phyloP scores from a whole-genome alignment of 2,888 invertebrate genomes.

The Biston stratarius region DNA sequence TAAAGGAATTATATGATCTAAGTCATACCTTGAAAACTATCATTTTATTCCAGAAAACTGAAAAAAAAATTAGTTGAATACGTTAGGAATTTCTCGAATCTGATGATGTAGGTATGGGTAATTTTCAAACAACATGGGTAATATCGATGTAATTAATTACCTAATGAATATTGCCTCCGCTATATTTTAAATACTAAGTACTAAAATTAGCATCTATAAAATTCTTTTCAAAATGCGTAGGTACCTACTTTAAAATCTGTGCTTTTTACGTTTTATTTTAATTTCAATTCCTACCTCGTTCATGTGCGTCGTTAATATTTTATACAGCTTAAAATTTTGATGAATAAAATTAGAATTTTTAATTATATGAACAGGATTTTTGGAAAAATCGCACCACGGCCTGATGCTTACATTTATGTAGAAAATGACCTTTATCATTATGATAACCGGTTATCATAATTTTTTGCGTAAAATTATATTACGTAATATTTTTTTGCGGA shows the following conservation, averaged over 20 bases:
- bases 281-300: not conserved
- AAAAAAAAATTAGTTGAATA: no score
- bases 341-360: slow-evolving; percentile 19
- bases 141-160: no score
- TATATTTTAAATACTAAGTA: no score
- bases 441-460: slow-evolving; percentile 17
- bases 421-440: slow-evolving; percentile 15
- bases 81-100: no score
- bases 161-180: no score
- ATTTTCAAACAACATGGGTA: no score
- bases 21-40: no score
- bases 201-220: no score
- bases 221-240: not conserved
- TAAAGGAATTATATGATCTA: no score
- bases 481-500: slow-evolving; percentile 9
- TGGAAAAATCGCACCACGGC: slow-evolving; percentile 5
- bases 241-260: not conserved
- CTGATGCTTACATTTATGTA: not conserved
- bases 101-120: no score
- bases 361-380: slow-evolving; percentile 12
- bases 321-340: slow-evolving; percentile 8
- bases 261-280: no score
- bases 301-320: not conserved
- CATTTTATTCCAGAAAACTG: no score
- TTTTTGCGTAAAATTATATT: slow-evolving; percentile 2